Base-by-base conservation (phyloP, 2,113 vertebrate genomes). In the Leiothrix lutea region DNA sequence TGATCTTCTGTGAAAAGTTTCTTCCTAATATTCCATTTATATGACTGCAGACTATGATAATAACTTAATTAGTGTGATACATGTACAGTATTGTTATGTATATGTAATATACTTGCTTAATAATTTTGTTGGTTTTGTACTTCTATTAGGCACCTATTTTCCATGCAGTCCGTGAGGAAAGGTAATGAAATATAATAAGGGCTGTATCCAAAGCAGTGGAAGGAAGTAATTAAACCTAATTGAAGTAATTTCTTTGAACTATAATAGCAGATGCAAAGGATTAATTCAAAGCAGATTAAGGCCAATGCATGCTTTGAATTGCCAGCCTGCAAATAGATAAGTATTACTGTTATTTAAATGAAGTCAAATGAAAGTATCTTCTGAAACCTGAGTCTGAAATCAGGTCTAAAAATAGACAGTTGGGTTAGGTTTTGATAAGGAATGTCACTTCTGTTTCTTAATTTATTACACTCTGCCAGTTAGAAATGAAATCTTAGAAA, bases 221-320 rank as follows among this genome's bases (percentile, higher is more conserved):
- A 95, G 93, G 72, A 96, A 95, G 62, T 94, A 89, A 96, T 96
- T 96, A 91, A 94, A 93, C 91, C 82, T 96, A 85, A 92, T 91
- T 73, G 88, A 86, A 93, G 86, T 81, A 1, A 87, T 90, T 88
- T 93, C 90, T 97, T 97, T 96, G 95, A 95, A 93, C 75, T 77
- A 12, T 80, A 88, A 88, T 92, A 92, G 84, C 72, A 94, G 80
- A 88, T 95, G 82, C 86, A 96, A 92, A 92, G 48, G 51, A 73
- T 48, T 87, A 92, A 90, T 89, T 83, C 77, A 91, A 80, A 94
- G 73, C 70, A 89, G 75, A 86, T 93, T 91, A 85, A 90, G 65
- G 86, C 44, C 50, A 96, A 35, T 8, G 14, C 36, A 60, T 72
- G 61, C 84, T 95, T 95, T 92, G 78, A 93, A 96, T 90, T 87